Conservation (phyloP, 2,113 vertebrate genomes). For the Onychorhynchus coronatus region DNA sequence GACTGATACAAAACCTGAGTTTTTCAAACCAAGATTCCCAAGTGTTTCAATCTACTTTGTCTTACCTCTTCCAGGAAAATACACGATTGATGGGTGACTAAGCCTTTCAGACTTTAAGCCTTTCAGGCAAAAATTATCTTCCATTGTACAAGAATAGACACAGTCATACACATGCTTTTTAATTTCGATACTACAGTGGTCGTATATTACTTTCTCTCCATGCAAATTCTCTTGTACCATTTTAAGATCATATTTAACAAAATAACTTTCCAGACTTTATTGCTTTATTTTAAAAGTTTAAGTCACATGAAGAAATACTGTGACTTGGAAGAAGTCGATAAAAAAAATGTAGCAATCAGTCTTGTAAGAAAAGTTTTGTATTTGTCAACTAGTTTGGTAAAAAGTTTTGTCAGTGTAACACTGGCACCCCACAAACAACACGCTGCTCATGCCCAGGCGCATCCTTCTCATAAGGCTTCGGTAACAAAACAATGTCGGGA, state of each 20-base stretch:
- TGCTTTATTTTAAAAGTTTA: neutral
- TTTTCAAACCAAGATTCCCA: neutral
- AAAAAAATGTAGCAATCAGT: neutral
- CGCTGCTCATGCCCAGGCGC: neutral
- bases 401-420: rapidly evolving
- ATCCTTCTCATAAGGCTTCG: neutral
- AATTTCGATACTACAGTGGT: neutral
- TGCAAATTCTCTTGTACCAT: neutral
- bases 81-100: neutral
- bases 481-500: rapidly evolving
- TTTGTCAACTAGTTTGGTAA: neutral
- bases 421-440: rapidly evolving
- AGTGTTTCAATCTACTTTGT: neutral
- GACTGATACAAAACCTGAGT: neutral
- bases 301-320: neutral
- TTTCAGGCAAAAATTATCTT: neutral
- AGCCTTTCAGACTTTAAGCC: neutral
- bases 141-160: neutral
- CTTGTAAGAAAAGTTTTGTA: rapidly evolving
- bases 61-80: neutral
- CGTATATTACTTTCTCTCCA: neutral
- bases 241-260: neutral
- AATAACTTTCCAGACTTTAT: neutral
- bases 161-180: neutral
- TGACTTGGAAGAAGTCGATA: neutral